These are phyloP conservation scores for Parotocinclus haroldoi DNA, from an alignment of 2,797 vertebrate species.

Conservation along the genomic window DNA sequence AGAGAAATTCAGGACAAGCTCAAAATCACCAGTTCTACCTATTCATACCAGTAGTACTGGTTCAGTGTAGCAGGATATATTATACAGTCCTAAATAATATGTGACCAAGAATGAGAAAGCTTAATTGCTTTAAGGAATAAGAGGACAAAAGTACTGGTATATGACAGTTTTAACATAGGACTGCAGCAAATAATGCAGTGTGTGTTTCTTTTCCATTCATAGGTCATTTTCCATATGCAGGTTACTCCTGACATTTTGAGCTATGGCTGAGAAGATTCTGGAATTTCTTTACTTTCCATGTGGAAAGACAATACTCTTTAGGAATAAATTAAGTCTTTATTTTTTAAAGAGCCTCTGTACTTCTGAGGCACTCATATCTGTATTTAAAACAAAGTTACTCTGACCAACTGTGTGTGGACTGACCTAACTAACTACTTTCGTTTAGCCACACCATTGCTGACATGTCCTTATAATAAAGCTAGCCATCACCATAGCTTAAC, in stretches of 20 bases:
- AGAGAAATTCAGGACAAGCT: conserved; percentile 19
- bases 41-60: not conserved
- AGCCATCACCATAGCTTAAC: no score
- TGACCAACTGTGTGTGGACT: no score
- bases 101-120: conserved; percentile 5
- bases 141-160: conserved; percentile 1
- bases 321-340: conserved; percentile 35
- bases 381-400: no score
- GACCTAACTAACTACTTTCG: no score
- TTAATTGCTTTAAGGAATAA: conserved; percentile 8
- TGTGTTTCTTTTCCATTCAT: conserved; percentile 38
- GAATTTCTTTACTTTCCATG: conserved; percentile 41
- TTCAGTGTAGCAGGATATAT: not conserved
- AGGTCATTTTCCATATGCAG: conserved; percentile 35
- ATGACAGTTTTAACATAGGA: not conserved
- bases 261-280: conserved; percentile 37
- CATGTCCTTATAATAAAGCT: no score
- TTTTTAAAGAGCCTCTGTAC: conserved; percentile 28
- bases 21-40: conserved; percentile 12
- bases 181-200: conserved; percentile 16
- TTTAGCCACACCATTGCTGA: no score
- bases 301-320: conserved; percentile 41
- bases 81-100: conserved; percentile 6
- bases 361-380: no score
- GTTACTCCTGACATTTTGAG: conserved; percentile 43